Base-by-base conservation (phyloP, 2,888 invertebrate genomes). In the Chrysopilus asiliformis region DNA sequence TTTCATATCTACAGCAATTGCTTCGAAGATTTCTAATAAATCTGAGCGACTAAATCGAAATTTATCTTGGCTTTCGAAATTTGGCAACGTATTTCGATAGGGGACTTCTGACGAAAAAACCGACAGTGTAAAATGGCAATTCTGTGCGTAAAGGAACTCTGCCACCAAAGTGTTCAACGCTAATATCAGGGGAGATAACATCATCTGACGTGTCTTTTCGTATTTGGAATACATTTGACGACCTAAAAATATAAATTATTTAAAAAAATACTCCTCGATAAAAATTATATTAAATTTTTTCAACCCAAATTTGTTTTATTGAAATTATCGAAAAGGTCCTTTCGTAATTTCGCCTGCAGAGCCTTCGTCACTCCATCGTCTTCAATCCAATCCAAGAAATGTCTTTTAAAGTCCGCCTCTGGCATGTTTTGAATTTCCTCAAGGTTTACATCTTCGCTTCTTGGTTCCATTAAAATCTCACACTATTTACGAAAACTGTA, bases 51-150 rank as follows among this genome's bases (percentile, higher is more conserved):
- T 52, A 31, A 63, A 63, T n/a, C 58, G 58, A 44, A 58, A 63
- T 20, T 47, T 42, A 1, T 40, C 31, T 2, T 43, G 43, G n/a
- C 38, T 47, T 35, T 57, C 55, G 39, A 62, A 60, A 38, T 58
- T 51, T 2, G 61, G 60, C 36, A 62, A 24, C 5, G 50, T 47
- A n/a, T 57, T 53, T 3, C 55, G 55, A 37, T 53, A 55, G 3
- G 59, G 59, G 17, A 56, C 51, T 47, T 64, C 63, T 3, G 57
- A 56, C 40, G 56, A 56, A 47, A 57, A 61, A 8, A 61, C 60
- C 2, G 63, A 62, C 7, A 63, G 44, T 7, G 60, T 49, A 26
- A 57, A 61, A 36, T 60, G 62, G 32, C 58, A 61, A 39, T 60
- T 57, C 40, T 62, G 56, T 5, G 52, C 51, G 38, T 59, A 58